Conservation (phyloP, 2,888 invertebrate genomes). For the Poecilus cupreus region DNA sequence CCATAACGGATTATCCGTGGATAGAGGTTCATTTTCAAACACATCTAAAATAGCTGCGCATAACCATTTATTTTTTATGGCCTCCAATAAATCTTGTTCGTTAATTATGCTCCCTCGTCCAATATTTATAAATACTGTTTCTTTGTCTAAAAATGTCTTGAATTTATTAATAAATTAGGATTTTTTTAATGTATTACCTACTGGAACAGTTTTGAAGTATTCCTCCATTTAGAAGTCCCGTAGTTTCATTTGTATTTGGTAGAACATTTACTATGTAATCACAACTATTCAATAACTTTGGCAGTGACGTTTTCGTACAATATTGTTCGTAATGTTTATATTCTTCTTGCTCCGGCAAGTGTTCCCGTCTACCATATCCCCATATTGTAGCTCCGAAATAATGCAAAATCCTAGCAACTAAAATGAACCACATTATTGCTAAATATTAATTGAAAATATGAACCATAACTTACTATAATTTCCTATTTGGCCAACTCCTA, state of each 20-base stretch:
- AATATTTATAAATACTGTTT: constrained; percentile 76
- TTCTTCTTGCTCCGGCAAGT: constrained; percentile 53
- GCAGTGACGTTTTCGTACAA: constrained; percentile 67
- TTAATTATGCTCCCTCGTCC: constrained; percentile 76
- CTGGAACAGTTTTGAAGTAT: constrained; percentile 73
- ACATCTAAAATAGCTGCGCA: constrained; percentile 77
- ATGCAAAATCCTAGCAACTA: constrained; percentile 73
- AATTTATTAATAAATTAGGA: neutral
- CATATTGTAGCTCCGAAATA: constrained; percentile 70
- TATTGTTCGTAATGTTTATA: constrained; percentile 65
- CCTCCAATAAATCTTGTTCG: constrained; percentile 73
- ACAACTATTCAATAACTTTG: constrained; percentile 71
- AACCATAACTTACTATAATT: constrained; percentile 69
- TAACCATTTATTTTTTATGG: constrained; percentile 75
- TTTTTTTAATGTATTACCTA: constrained; percentile 57
- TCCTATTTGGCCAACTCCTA: constrained; percentile 76
- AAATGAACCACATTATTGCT: constrained; percentile 59
- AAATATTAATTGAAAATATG: constrained; percentile 45
- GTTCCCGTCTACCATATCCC: constrained; percentile 60
- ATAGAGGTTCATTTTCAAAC: constrained; percentile 75
- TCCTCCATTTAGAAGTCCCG: constrained; percentile 73
- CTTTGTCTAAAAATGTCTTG: constrained; percentile 65
- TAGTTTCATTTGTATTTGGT: constrained; percentile 74
- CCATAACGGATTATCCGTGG: constrained; percentile 74
- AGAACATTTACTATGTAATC: constrained; percentile 76